Evolutionary conservation across 2,113 vertebrate genomes (phyloP).

Genomic region (Oxygymnocypris stewartii): DNA sequence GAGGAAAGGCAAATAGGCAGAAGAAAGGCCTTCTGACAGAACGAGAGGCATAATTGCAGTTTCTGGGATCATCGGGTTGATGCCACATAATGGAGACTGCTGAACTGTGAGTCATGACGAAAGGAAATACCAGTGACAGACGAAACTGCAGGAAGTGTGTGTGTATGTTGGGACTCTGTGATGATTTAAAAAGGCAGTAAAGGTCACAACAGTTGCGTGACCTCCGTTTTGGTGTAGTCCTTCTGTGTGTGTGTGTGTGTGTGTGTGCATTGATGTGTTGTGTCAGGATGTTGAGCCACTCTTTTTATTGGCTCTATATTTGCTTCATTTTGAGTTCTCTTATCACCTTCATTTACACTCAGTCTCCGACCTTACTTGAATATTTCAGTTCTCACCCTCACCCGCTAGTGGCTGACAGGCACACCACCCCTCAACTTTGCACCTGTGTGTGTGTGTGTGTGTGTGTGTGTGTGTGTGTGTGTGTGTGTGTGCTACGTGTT

Average conservation of each 20-base stretch:
- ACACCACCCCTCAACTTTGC: not conserved
- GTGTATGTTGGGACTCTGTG: not conserved
- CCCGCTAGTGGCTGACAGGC: not conserved
- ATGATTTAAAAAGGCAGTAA: constrained; percentile 26
- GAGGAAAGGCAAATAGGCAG: not conserved
- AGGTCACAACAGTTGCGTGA: constrained; percentile 13
- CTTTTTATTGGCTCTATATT: not conserved
- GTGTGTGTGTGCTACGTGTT: not conserved
- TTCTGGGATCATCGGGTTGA: constrained; percentile 22
- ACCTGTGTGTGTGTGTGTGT: constrained; percentile 1
- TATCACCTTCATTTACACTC: constrained; percentile 3
- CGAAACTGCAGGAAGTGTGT: constrained; percentile 35
- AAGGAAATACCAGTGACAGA: constrained; percentile 40
- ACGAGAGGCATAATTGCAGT: constrained; percentile 29
- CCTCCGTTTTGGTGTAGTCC: constrained; percentile 7
- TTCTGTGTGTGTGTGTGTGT: not conserved
- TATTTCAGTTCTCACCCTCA: constrained; percentile 19
- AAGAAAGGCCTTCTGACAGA: not conserved
- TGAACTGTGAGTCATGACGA: not conserved
- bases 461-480: not conserved
- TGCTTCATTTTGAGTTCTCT: not conserved
- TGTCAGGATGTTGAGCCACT: constrained; percentile 4
- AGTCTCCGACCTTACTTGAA: constrained; percentile 19
- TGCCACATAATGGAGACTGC: constrained; percentile 12
- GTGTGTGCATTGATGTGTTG: not conserved